Evolutionary conservation across 2,113 vertebrate genomes (phyloP).

Genomic region (Grammomys dolichurus): DNA sequence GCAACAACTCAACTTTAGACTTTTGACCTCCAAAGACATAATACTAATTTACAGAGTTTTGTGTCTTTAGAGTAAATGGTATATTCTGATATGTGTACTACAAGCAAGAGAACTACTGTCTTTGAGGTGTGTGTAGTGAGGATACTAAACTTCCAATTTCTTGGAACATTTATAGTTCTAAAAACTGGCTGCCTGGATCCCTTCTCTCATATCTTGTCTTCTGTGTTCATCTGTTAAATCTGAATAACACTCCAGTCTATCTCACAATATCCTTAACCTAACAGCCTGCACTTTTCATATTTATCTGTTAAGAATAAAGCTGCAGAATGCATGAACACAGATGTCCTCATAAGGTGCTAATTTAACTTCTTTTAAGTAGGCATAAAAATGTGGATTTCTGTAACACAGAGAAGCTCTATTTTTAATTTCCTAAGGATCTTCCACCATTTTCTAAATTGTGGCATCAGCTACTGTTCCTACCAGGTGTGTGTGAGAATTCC

Average conservation of each 20-base stretch:
- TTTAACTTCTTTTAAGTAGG: background rate
- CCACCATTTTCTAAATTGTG: background rate
- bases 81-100: background rate
- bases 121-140: too few relatives aligned
- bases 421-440: background rate
- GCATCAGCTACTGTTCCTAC: background rate
- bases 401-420: background rate
- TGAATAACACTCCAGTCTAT: background rate
- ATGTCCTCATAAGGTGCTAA: background rate
- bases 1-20: background rate
- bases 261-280: too few relatives aligned
- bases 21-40: background rate
- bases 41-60: background rate
- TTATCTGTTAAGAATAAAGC: background rate
- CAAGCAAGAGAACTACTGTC: background rate
- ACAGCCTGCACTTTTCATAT: background rate
- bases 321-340: background rate
- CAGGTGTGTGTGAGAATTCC: background rate
- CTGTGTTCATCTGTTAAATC: background rate
- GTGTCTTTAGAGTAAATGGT: background rate
- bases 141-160: background rate
- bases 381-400: background rate
- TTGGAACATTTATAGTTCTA: background rate
- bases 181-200: background rate
- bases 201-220: background rate